These are phyloP conservation scores for Mirounga angustirostris DNA, from an alignment of 2,113 vertebrate genomes.

Conservation along the genomic window DNA sequence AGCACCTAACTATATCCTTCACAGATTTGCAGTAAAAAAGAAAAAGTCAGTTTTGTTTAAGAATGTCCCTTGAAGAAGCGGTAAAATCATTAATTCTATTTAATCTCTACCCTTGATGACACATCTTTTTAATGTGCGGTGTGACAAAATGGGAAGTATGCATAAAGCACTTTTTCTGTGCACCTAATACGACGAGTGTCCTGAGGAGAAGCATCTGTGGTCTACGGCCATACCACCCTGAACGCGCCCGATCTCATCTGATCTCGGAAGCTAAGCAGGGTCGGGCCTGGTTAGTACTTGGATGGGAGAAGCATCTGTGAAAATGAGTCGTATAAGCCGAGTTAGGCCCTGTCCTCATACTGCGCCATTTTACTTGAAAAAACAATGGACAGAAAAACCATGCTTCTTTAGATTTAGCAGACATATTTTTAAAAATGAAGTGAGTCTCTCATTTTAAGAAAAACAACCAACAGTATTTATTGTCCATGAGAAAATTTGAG, in stretches of 20 bases:
- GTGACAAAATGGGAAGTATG: neutral
- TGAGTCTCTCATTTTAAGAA: neutral
- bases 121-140: neutral
- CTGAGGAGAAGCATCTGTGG: neutral
- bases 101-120: neutral
- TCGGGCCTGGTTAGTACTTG: no score
- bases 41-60: neutral
- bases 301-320: neutral
- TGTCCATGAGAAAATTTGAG: conserved; percentile 18
- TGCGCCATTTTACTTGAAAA: neutral
- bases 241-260: no score
- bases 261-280: no score
- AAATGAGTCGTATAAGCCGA: neutral
- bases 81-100: conserved; percentile 49
- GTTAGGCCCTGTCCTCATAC: neutral
- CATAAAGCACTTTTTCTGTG: neutral
- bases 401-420: neutral
- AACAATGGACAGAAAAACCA: neutral
- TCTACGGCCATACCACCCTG: no score
- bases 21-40: neutral
- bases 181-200: neutral
- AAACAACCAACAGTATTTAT: conserved; percentile 42
- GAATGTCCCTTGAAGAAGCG: conserved; percentile 22
- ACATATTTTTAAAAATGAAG: neutral
- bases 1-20: neutral